Percentiles rank a stretch among this genome's conserved stretches.
Evolutionary conservation across 2,113 vertebrate species (phyloP).

Genomic region (Elephas maximus): DNA sequence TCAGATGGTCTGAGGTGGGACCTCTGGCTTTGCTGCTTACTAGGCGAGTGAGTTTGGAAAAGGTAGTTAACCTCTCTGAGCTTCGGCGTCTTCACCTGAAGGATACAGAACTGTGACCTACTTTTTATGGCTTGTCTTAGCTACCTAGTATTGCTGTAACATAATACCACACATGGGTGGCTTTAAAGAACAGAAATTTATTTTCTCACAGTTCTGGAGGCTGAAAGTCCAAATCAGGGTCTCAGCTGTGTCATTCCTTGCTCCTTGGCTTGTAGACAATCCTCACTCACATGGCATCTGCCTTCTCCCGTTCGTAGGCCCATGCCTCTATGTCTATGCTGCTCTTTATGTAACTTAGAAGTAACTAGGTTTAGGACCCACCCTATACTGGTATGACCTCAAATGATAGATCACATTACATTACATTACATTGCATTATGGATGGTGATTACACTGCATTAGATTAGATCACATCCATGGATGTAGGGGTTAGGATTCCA

Average conservation of each 20-base stretch:
- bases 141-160: background rate
- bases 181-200: background rate
- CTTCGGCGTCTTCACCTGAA: background rate
- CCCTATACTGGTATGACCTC: background rate
- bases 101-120: background rate
- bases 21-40: background rate
- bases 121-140: background rate
- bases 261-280: background rate
- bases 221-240: background rate
- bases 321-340: background rate
- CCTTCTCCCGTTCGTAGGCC: background rate
- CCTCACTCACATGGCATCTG: background rate
- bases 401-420: background rate
- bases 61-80: background rate
- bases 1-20: background rate
- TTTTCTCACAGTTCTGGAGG: background rate
- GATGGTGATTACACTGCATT: background rate
- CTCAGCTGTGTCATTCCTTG: background rate
- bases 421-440: background rate
- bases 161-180: background rate
- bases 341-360: background rate
- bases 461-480: background rate
- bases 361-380: background rate
- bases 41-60: background rate
- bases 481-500: background rate